Percentiles rank a stretch among this genome's conserved stretches.
Evolutionary conservation across 2,113 vertebrate genomes (phyloP).

Genomic region (Scopus umbretta): DNA sequence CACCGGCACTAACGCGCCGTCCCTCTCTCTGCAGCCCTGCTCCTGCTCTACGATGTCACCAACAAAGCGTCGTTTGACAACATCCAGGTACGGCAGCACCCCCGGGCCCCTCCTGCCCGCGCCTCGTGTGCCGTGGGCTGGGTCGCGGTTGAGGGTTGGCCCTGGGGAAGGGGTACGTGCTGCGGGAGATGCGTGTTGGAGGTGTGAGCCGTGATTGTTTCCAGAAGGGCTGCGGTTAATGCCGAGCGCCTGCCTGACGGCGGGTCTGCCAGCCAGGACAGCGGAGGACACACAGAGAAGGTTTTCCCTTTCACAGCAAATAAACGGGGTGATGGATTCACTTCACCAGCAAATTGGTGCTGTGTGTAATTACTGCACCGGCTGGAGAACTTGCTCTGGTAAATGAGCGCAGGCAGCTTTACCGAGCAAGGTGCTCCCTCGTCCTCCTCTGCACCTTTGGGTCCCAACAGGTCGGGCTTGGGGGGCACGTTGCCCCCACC

Average conservation of each 20-base stretch:
- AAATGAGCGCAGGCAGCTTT: not conserved
- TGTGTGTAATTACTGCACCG: not conserved
- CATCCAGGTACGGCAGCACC: slow-evolving; percentile 78
- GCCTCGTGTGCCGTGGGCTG: rapidly evolving
- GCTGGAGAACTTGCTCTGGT: not conserved
- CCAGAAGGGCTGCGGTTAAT: not conserved
- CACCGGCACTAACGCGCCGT: rapidly evolving
- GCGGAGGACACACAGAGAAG: not conserved
- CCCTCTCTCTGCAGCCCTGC: slow-evolving; percentile 77
- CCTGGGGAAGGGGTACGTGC: not conserved
- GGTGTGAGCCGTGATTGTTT: not conserved
- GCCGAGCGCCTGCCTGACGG: not conserved
- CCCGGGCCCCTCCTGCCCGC: not conserved
- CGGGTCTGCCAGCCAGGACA: not conserved
- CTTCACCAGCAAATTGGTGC: not conserved
- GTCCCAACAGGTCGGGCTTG: rapidly evolving
- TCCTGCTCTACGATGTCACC: slow-evolving; percentile 91
- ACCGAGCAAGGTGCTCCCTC: not conserved
- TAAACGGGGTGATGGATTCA: not conserved
- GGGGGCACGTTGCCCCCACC: not conserved
- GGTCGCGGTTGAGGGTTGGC: rapidly evolving
- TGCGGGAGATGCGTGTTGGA: not conserved
- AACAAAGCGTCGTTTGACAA: slow-evolving; percentile 92
- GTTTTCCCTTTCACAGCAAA: not conserved
- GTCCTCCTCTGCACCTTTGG: not conserved